These are phyloP conservation scores for human (Homo sapiens) DNA, from an alignment of 2,113 vertebrate species.

Conservation along the genomic window DNA sequence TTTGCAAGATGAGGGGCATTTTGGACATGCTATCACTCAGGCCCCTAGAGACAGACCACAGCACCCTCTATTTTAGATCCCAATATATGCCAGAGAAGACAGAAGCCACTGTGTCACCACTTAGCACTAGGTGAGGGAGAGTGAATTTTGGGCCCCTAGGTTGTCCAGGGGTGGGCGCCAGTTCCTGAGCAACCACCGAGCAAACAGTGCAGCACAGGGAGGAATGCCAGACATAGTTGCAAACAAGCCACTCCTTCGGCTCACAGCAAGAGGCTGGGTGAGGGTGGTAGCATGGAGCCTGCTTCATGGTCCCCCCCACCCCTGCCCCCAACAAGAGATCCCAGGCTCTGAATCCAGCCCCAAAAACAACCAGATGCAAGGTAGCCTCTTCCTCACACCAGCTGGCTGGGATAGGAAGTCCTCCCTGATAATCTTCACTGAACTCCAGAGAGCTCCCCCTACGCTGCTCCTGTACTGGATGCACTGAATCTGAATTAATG, in stretches of 20 bases:
- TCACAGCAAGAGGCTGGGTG: conserved; percentile 69
- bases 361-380: conserved; percentile 37
- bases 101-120: neutral
- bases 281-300: conserved; percentile 61
- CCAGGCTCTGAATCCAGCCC: conserved; percentile 29
- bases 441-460: neutral
- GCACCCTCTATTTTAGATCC: conserved; percentile 24
- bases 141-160: neutral
- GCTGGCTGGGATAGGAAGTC: neutral
- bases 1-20: conserved; percentile 5
- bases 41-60: neutral
- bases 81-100: neutral
- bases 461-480: neutral
- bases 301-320: neutral
- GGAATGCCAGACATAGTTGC: conserved; percentile 78
- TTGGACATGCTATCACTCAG: neutral
- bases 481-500: conserved; percentile 41
- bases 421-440: neutral
- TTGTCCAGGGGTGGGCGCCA: conserved; percentile 68
- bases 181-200: conserved; percentile 66
- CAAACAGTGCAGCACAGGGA: conserved; percentile 70
- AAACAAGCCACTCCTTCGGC: conserved; percentile 80
- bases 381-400: neutral
- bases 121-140: neutral
- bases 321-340: neutral